Percentiles rank a stretch among this genome's conserved stretches.
Evolutionary conservation across 35 echinoderm and acorn worm species (phyloP).

Genomic region (Ophiothrix spiculata): DNA sequence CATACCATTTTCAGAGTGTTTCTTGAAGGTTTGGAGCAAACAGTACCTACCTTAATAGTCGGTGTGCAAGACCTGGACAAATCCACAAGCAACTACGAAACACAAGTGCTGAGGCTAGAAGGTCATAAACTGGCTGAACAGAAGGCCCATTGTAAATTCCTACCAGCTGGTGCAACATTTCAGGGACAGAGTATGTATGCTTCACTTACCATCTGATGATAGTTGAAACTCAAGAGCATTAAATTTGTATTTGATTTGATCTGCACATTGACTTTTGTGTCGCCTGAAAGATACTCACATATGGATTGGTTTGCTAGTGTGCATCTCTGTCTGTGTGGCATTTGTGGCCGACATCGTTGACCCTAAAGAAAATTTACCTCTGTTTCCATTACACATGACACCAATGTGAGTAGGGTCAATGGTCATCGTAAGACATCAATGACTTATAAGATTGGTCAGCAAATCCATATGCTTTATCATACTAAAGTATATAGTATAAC

Average conservation of each 20-base stretch:
- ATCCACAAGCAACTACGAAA: slow-evolving; percentile 44
- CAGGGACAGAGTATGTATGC: slow-evolving; percentile 56
- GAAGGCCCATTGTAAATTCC: slow-evolving; percentile 51
- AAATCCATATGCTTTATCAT: too few relatives aligned
- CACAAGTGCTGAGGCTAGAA: slow-evolving; percentile 47
- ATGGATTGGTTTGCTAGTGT: too few relatives aligned
- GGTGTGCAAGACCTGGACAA: slow-evolving; percentile 53
- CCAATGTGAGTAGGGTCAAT: too few relatives aligned
- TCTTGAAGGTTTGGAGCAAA: slow-evolving; percentile 39
- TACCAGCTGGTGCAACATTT: slow-evolving; percentile 52
- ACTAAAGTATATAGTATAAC: too few relatives aligned
- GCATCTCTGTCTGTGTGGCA: too few relatives aligned
- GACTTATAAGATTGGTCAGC: too few relatives aligned
- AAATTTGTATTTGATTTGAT: neutral
- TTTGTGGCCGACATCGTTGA: too few relatives aligned
- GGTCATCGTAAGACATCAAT: too few relatives aligned
- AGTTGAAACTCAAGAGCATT: neutral
- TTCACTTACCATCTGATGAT: neutral
- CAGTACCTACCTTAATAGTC: slow-evolving; percentile 61
- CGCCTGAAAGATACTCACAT: too few relatives aligned
- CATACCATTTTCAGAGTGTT: slow-evolving; percentile 25
- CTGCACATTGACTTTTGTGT: neutral
- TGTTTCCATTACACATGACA: too few relatives aligned
- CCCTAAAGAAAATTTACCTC: too few relatives aligned
- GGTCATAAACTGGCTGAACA: slow-evolving; percentile 69